A percentile compares a stretch with the other conserved stretches of the same genome.
These are phyloP conservation scores for Leucophora obtusa DNA, from an alignment of 2,888 invertebrate genomes.

Conservation along the genomic window DNA sequence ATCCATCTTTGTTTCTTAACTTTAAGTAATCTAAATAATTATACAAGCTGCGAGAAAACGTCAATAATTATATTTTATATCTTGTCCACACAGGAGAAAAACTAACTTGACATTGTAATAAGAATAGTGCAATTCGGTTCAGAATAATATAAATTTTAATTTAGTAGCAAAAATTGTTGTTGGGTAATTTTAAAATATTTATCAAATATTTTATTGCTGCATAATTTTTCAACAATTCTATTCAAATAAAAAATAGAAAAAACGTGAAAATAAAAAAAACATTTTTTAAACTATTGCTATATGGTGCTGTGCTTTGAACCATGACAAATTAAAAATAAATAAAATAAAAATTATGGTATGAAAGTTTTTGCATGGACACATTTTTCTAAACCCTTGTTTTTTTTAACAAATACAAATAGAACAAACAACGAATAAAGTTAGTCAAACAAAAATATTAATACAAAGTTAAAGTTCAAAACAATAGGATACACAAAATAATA, in stretches of 20 bases:
- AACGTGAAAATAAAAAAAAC: neutral
- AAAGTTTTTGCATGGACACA: conserved; percentile 32
- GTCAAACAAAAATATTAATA: conserved; percentile 50
- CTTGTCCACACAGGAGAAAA: no score
- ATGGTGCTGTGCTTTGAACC: conserved; percentile 40
- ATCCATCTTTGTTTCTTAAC: no score
- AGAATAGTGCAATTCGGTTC: no score
- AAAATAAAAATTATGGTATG: conserved; percentile 41
- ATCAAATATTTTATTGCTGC: conserved; percentile 4
- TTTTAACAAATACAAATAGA: conserved; percentile 2
- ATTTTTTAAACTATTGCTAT: conserved; percentile 8
- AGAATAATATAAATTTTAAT: no score
- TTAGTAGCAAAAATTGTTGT: no score
- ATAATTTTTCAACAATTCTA: conserved; percentile 27
- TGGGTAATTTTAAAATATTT: no score
- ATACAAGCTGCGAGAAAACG: no score
- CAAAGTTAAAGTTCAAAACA: conserved; percentile 50
- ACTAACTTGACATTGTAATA: no score
- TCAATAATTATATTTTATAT: no score
- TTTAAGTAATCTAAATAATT: no score
- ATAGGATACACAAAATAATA: neutral
- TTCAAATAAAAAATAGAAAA: neutral
- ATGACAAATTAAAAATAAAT: conserved; percentile 54
- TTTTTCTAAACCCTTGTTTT: neutral
- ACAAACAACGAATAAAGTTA: conserved; percentile 34